Conservation (phyloP, 2,888 invertebrate genomes). For the Gastracanthus pulcherrimus region DNA sequence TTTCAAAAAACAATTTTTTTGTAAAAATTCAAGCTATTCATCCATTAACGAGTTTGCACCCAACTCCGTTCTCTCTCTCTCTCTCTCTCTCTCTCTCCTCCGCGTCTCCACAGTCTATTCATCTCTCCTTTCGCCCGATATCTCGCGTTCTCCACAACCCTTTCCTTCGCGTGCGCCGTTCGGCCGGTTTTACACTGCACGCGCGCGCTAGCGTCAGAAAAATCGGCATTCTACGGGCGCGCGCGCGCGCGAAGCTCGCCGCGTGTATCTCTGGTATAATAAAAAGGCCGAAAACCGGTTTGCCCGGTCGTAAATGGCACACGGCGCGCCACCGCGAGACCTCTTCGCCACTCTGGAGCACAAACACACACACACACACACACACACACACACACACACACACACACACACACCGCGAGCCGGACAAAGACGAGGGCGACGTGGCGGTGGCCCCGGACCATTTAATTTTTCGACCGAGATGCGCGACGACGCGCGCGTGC, state of each 20-base stretch:
- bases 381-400: too few species aligned
- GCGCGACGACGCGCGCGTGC: not conserved
- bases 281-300: constrained; percentile 47
- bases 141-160: constrained; percentile 3
- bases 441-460: not conserved
- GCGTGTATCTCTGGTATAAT: not conserved
- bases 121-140: too few species aligned
- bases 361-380: too few species aligned
- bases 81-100: too few species aligned
- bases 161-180: constrained; percentile 14
- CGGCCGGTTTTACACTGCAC: constrained; percentile 15
- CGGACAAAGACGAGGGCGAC: not conserved
- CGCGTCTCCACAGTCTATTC: not conserved
- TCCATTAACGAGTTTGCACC: too few species aligned
- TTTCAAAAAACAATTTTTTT: too few species aligned
- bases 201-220: constrained; percentile 26
- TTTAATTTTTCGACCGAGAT: constrained; percentile 1
- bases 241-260: not conserved
- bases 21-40: too few species aligned
- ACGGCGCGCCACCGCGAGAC: constrained; percentile 10
- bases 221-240: constrained; percentile 39
- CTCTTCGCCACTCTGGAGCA: not conserved
- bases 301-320: constrained; percentile 48
- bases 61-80: too few species aligned
- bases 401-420: too few species aligned